Evolutionary conservation across 1,140 invertebrate genomes (phyloP).

Genomic region (Diabrotica virgifera): DNA sequence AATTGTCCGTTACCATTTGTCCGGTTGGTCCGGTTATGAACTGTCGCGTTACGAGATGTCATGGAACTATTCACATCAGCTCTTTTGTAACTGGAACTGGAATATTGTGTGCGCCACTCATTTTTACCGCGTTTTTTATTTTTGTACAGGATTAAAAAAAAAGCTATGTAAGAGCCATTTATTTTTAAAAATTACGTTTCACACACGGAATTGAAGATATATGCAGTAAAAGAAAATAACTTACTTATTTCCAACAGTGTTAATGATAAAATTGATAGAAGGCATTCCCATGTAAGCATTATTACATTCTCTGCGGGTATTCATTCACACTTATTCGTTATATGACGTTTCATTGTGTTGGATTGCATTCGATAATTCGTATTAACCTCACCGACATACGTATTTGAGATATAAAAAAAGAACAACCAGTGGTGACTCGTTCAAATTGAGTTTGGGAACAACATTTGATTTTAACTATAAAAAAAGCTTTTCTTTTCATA

Average conservation of each 20-base stretch:
- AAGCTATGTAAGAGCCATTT: too few species aligned
- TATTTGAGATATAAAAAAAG: not conserved
- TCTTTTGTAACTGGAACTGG: too few species aligned
- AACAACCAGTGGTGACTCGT: not conserved
- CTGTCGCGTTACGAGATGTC: too few species aligned
- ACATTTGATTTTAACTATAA: too few species aligned
- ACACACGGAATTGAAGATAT: not conserved
- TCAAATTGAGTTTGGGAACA: too few species aligned
- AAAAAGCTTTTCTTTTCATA: too few species aligned
- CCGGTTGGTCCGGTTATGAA: too few species aligned
- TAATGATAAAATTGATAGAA: constrained; percentile 1
- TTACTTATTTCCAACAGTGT: not conserved
- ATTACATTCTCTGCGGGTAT: not conserved
- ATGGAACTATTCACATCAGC: too few species aligned
- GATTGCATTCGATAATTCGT: constrained; percentile 2
- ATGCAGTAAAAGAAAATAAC: not conserved
- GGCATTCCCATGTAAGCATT: not conserved
- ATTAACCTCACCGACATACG: not conserved
- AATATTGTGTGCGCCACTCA: too few species aligned
- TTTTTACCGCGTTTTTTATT: too few species aligned
- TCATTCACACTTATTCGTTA: constrained; percentile 1
- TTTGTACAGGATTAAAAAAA: too few species aligned
- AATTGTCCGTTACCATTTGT: too few species aligned
- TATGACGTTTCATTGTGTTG: constrained; percentile 2
- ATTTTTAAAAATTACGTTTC: not conserved